Percentiles rank a stretch among this genome's conserved stretches.
phyloP scores from a whole-genome alignment of 2,888 invertebrate genomes.

The Scaptomyza tumidula region DNA sequence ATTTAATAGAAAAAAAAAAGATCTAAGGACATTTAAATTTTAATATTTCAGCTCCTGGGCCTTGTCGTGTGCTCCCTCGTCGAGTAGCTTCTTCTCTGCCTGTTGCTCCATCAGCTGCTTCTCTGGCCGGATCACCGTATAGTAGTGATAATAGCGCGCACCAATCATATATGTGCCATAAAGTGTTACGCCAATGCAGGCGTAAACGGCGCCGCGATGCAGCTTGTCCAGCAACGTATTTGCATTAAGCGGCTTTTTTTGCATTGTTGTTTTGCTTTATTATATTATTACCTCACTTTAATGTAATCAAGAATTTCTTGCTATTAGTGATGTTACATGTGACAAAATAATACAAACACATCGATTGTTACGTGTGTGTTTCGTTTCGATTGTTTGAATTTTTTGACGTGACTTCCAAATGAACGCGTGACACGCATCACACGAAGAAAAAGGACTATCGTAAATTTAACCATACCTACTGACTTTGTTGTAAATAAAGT shows the following conservation, averaged over 20 bases:
- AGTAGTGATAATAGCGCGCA: constrained; percentile 85
- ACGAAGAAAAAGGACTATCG: too few relatives aligned
- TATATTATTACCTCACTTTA: constrained; percentile 19
- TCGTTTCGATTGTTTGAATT: constrained; percentile 2
- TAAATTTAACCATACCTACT: too few relatives aligned
- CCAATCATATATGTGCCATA: constrained; percentile 85
- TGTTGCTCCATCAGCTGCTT: constrained; percentile 82
- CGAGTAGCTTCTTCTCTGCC: constrained; percentile 84
- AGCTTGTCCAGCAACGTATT: constrained; percentile 85
- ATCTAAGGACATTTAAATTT: constrained; percentile 18
- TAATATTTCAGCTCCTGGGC: constrained; percentile 82
- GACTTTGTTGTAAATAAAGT: too few relatives aligned
- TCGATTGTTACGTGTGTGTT: constrained; percentile 16
- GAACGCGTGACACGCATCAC: too few relatives aligned
- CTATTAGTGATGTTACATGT: constrained; percentile 23
- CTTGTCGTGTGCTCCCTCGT: constrained; percentile 85
- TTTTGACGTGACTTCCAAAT: neutral
- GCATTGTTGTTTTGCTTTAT: constrained; percentile 65
- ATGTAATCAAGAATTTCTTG: constrained; percentile 8
- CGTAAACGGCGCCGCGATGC: constrained; percentile 86
- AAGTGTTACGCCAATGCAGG: constrained; percentile 86
- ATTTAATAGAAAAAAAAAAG: constrained; percentile 4
- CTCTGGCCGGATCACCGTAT: constrained; percentile 85
- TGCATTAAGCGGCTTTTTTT: constrained; percentile 77
- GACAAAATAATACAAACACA: constrained; percentile 2